These are phyloP conservation scores for Okamejei kenojei DNA, from an alignment of 2,797 vertebrate genomes.

Conservation along the genomic window DNA sequence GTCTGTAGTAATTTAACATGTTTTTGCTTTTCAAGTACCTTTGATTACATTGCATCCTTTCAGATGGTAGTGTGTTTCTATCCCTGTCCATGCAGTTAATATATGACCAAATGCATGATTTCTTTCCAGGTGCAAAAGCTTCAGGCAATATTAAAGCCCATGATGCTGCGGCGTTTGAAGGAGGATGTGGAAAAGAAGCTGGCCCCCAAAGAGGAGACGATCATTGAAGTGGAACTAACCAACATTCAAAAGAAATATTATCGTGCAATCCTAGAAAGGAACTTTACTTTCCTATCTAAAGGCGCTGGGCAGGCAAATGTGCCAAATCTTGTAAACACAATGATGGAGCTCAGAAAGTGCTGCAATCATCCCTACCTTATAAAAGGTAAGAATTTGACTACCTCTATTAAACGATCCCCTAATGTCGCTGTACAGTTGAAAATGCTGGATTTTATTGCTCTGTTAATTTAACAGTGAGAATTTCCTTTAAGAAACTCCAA, in stretches of 20 bases:
- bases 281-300: conserved; percentile 95
- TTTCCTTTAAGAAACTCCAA: background rate
- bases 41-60: background rate
- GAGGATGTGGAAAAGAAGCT: conserved; percentile 98
- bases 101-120: conserved; percentile 22
- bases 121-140: conserved; percentile 85
- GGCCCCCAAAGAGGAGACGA: conserved; percentile 96
- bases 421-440: background rate
- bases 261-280: conserved; percentile 91
- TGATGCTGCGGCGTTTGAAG: conserved; percentile 94
- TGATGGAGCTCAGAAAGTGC: conserved; percentile 98
- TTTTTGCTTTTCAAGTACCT: background rate
- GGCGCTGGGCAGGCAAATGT: conserved; percentile 94
- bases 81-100: background rate
- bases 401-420: background rate
- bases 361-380: conserved; percentile 99
- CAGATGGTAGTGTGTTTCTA: conserved; percentile 36
- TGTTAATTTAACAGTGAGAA: background rate
- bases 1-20: background rate
- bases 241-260: conserved; percentile 99
- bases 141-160: conserved; percentile 92
- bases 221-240: conserved; percentile 96
- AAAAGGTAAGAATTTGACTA: conserved; percentile 62
- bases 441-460: background rate
- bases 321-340: conserved; percentile 95